phyloP scores from a whole-genome alignment of 2,888 invertebrate genomes.

The Ceriagrion tenellum region DNA sequence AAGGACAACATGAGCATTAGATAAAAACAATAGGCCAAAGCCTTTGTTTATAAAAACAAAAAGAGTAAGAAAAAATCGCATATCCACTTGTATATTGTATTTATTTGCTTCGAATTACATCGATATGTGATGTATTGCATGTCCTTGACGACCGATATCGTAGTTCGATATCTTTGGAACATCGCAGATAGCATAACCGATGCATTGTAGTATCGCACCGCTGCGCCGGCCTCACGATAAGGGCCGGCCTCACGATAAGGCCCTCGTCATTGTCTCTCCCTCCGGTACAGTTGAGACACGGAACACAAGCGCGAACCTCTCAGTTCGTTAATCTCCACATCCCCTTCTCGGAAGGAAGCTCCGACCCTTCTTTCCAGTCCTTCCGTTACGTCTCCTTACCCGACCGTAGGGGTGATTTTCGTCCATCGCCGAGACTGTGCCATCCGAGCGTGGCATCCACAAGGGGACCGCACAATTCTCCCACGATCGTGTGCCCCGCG shows the following conservation, averaged over 20 bases:
- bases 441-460: conserved; percentile 51
- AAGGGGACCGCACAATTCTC: conserved; percentile 23
- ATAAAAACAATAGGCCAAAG: too few relatives aligned
- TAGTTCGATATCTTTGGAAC: too few relatives aligned
- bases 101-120: too few relatives aligned
- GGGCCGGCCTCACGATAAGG: background rate
- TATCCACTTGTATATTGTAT: too few relatives aligned
- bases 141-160: too few relatives aligned
- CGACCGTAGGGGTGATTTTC: background rate
- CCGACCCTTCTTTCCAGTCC: background rate
- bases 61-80: too few relatives aligned
- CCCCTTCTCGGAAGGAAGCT: background rate
- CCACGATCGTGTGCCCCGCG: background rate
- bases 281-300: background rate
- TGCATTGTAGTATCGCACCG: too few relatives aligned
- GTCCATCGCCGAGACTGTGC: conserved; percentile 45
- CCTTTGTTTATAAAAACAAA: too few relatives aligned
- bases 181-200: too few relatives aligned
- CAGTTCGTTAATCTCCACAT: background rate
- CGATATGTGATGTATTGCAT: too few relatives aligned
- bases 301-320: background rate
- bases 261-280: background rate
- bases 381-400: background rate
- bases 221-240: background rate
- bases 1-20: too few relatives aligned